Evolutionary conservation across 2,888 invertebrate genomes (phyloP).

Genomic region (Drosophila quinaria): DNA sequence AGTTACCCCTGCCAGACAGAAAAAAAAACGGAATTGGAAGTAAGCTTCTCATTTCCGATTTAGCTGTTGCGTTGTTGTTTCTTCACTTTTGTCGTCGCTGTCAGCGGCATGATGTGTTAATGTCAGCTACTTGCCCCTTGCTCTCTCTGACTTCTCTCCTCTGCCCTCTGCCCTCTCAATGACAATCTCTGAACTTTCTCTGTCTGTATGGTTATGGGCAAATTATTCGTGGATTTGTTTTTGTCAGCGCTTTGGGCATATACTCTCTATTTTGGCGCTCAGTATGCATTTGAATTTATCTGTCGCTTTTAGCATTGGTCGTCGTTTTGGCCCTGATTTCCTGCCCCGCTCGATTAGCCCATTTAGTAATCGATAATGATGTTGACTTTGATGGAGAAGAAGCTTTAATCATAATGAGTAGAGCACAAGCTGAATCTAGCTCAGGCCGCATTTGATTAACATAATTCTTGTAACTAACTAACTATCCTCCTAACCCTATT

Average conservation of each 20-base stretch:
- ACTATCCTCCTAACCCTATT: conserved; percentile 3
- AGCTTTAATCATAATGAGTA: conserved; percentile 68
- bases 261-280: conserved; percentile 45
- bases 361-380: conserved; percentile 73
- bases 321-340: conserved; percentile 12
- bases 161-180: background rate
- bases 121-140: conserved; percentile 60
- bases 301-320: conserved; percentile 49
- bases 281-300: conserved; percentile 70
- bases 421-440: conserved; percentile 14
- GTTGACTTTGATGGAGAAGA: conserved; percentile 45
- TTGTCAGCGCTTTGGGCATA: conserved; percentile 60
- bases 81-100: conserved; percentile 55
- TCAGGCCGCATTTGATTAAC: conserved; percentile 60
- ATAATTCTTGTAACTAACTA: conserved; percentile 54
- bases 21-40: background rate
- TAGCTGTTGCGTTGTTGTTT: conserved; percentile 26
- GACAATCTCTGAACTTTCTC: conserved; percentile 35
- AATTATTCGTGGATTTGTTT: conserved; percentile 77
- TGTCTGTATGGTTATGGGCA: conserved; percentile 60
- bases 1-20: conserved; percentile 10
- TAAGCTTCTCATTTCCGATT: conserved; percentile 63
- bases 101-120: conserved; percentile 79
- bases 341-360: conserved; percentile 12
- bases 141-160: conserved; percentile 15